phyloP scores from a whole-genome alignment of 1,140 invertebrate species.

The Brachionus rotundiformis region DNA sequence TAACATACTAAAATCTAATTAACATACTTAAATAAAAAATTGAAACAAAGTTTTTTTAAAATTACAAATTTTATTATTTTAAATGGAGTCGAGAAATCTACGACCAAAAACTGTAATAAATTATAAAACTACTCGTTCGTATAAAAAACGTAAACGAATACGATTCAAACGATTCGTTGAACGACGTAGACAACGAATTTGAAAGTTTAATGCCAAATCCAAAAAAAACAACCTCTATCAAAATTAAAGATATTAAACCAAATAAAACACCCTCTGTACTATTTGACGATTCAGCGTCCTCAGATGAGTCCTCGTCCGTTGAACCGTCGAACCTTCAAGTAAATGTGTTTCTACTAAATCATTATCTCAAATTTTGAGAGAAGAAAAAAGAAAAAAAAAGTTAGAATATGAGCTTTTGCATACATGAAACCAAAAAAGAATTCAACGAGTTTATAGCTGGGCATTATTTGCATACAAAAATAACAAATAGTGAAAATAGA shows the following conservation, averaged over 20 bases:
- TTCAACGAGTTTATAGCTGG: neutral
- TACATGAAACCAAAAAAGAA: neutral
- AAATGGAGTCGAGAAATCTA: neutral
- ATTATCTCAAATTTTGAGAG: neutral
- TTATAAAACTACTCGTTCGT: neutral
- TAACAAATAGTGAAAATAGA: neutral
- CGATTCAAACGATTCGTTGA: neutral
- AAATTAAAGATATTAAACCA: too few species aligned
- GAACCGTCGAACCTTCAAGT: neutral
- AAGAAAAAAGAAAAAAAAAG: neutral
- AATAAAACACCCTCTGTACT: too few species aligned
- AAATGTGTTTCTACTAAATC: neutral
- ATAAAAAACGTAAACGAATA: neutral
- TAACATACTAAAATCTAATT: neutral
- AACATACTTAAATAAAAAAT: neutral
- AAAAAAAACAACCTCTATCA: neutral
- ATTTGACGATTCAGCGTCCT: too few species aligned
- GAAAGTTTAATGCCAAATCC: too few species aligned
- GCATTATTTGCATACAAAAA: neutral
- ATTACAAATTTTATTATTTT: too few species aligned
- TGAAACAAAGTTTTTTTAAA: neutral
- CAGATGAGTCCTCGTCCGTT: neutral
- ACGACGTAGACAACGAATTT: neutral
- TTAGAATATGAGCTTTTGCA: neutral
- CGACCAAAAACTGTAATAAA: neutral